A percentile compares a stretch with the other conserved stretches of the same genome.
These are phyloP conservation scores for Trichechus manatus DNA, from an alignment of 2,113 vertebrate species.

Conservation along the genomic window DNA sequence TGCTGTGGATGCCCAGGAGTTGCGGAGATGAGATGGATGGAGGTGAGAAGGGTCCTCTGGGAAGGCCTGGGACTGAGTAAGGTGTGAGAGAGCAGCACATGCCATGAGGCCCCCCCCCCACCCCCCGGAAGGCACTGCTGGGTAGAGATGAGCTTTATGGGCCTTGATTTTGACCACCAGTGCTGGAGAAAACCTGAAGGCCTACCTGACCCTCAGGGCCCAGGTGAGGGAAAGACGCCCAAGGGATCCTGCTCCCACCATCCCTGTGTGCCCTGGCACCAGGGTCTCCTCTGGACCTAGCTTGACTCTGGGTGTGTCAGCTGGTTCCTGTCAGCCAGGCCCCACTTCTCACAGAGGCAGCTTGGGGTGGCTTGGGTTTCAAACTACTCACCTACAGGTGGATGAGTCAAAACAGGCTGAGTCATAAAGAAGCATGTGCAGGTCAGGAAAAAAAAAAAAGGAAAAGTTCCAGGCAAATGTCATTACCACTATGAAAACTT, in stretches of 20 bases:
- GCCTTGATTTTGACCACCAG: not conserved
- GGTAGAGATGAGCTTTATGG: not conserved
- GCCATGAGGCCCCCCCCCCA: too few species aligned
- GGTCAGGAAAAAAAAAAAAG: too few species aligned
- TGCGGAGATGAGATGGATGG: slow-evolving; percentile 95
- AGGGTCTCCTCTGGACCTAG: too few species aligned
- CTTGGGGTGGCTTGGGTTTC: too few species aligned
- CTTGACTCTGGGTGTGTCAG: too few species aligned
- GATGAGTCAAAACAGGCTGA: too few species aligned
- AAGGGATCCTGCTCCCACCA: not conserved
- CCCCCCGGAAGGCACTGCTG: not conserved
- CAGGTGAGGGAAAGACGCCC: not conserved
- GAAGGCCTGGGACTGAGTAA: not conserved
- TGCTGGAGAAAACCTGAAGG: not conserved
- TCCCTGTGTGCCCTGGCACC: not conserved
- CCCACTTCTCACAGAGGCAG: too few species aligned
- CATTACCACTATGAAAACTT: not conserved
- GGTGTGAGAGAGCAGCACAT: too few species aligned
- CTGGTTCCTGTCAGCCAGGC: too few species aligned
- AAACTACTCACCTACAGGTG: too few species aligned
- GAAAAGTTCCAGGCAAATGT: too few species aligned
- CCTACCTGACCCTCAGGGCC: not conserved
- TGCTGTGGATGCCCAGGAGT: slow-evolving; percentile 94
- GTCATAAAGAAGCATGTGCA: too few species aligned
- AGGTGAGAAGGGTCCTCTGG: slow-evolving; percentile 88